Base-by-base conservation (phyloP, 2,797 vertebrate species). In the Siniperca undulata region DNA sequence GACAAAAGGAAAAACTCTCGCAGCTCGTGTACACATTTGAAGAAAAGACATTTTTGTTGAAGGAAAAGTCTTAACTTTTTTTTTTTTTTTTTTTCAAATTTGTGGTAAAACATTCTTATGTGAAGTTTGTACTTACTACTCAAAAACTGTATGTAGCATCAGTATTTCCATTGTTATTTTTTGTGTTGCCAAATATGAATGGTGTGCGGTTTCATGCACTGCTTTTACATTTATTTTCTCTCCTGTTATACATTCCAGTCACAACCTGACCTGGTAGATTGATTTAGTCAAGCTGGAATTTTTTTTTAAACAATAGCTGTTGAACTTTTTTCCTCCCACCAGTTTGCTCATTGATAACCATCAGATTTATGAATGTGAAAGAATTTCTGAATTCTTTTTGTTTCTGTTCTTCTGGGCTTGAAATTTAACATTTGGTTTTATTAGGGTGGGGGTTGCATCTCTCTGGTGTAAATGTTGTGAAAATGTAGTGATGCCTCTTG, bases 141-240 rank as follows among this genome's bases (percentile, higher is more conserved):
- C 91, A 88, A 77, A 87, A 90, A 89, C 88, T 93, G 82, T 95
- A 94, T 93, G 94, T 94, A 95, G 91, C 94, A 94, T 94, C 94
- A 96, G 95, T 95, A 95, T 96, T 96, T 93, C 92, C 93, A 94
- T 94, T 86, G 93, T 94, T 91, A 79, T 90, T 74, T 77, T 90
- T 89, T 82, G 93, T 94, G 93, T 94, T 95, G 95, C 96, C 96
- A 96, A 96, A 96, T 95, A 93, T 93, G 90, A 91, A 77, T 89
- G 46, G 87, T 93, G 92, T 93, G 88, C 78, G 60, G 81, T 93
- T 94, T 93, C 85, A 89, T 91, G 91, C 93, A 90, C 93, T 92
- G 88, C 90, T 94, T 93, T 91, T 84, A 86, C 84, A 81, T 93
- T 83, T 79, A 40, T 82, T 91, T 89, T 91, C 84, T 87, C 87